A percentile compares a stretch with the other conserved stretches of the same genome.
These are phyloP conservation scores for Paracanthobrama guichenoti DNA, from an alignment of 2,113 vertebrate species.

Conservation along the genomic window DNA sequence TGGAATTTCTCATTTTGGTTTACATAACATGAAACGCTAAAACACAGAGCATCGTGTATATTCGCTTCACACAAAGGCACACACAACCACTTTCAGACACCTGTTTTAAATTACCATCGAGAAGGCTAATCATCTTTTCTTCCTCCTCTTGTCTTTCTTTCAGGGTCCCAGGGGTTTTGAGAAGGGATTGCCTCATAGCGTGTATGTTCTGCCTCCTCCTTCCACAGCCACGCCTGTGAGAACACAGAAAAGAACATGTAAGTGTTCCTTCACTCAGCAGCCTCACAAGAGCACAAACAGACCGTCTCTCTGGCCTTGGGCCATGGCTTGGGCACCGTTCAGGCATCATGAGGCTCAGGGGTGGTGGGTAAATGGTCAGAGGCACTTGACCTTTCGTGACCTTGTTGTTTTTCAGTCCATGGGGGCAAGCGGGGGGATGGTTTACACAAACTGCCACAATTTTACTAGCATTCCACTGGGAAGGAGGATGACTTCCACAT, in stretches of 20 bases:
- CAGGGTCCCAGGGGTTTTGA: slow-evolving; percentile 44
- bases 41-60: not conserved
- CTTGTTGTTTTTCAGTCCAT: not conserved
- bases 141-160: slow-evolving; percentile 2
- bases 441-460: slow-evolving; percentile 29
- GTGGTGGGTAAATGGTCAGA: not conserved
- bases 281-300: not conserved
- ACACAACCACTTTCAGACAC: slow-evolving; percentile 25
- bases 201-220: not conserved
- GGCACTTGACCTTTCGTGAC: slow-evolving; percentile 20
- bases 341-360: not conserved
- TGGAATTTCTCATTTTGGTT: slow-evolving; percentile 22
- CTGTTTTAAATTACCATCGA: slow-evolving; percentile 51
- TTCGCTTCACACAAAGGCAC: slow-evolving; percentile 7
- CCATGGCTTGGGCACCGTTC: not conserved
- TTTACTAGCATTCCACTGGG: not conserved
- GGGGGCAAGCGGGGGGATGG: not conserved
- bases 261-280: not conserved
- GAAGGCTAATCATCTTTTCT: slow-evolving; percentile 34
- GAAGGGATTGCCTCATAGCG: slow-evolving; percentile 21
- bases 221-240: slow-evolving; percentile 9
- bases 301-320: not conserved
- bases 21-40: not conserved
- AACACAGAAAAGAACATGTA: not conserved
- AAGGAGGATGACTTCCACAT: not conserved